A percentile compares a stretch with the other conserved stretches of the same genome.
Conservation (phyloP, 2,113 vertebrate genomes). For the Dasypus novemcinctus region DNA sequence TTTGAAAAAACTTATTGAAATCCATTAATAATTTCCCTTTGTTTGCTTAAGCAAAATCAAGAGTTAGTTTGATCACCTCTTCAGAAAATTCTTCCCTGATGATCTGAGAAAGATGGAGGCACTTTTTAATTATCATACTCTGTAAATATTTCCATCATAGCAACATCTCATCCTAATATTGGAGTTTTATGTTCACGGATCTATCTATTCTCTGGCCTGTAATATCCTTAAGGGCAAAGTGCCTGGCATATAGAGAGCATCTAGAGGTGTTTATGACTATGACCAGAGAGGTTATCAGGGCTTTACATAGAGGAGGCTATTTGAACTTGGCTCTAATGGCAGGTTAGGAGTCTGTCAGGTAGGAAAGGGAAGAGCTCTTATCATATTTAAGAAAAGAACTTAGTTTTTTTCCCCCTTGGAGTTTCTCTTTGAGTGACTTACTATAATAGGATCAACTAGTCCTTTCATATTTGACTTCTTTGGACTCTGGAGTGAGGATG, state of each 20-base stretch:
- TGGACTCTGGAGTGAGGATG: neutral
- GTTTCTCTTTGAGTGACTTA: neutral
- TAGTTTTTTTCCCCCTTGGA: neutral
- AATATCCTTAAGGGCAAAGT: neutral
- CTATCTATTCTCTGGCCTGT: neutral
- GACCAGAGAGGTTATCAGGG: neutral
- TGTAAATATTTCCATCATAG: neutral
- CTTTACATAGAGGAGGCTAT: neutral
- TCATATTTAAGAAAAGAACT: neutral
- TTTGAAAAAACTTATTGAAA: neutral
- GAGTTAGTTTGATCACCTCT: neutral
- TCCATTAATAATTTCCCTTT: neutral
- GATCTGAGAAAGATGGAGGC: neutral
- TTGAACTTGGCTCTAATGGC: neutral
- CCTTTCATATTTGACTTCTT: neutral
- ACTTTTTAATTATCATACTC: neutral
- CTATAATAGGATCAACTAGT: neutral
- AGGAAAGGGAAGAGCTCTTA: neutral
- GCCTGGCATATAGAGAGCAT: neutral
- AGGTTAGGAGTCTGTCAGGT: neutral
- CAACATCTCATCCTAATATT: neutral
- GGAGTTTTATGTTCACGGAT: neutral
- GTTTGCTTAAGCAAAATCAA: conserved; percentile 23
- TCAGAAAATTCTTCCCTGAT: neutral
- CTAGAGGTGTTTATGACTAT: neutral